A percentile compares a stretch with the other conserved stretches of the same genome.
Evolutionary conservation across 2,797 vertebrate species (phyloP).

Genomic region (Halcyon badia): DNA sequence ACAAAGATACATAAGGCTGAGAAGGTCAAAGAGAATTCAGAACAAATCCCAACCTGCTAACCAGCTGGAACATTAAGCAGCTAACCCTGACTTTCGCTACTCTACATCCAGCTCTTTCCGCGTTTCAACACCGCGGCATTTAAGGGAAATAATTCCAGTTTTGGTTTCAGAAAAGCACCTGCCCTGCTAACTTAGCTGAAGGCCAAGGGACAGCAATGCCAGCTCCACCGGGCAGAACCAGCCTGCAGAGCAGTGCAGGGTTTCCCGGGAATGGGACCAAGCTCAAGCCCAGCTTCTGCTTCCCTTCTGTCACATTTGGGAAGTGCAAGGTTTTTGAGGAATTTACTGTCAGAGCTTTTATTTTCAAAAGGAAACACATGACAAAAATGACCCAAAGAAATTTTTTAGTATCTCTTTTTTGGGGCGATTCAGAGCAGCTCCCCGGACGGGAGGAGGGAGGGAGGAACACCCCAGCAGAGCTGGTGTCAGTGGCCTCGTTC

Average conservation of each 20-base stretch:
- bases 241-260: fast-evolving
- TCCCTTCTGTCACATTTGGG: neutral
- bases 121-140: neutral
- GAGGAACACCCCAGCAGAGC: neutral
- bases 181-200: neutral
- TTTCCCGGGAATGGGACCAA: neutral
- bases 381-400: neutral
- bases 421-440: neutral
- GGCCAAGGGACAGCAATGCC: neutral
- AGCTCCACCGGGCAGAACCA: neutral
- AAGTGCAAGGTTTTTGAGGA: neutral
- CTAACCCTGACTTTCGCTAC: neutral
- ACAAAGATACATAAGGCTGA: fast-evolving
- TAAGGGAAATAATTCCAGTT: neutral
- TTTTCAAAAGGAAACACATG: neutral
- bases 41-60: neutral
- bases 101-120: neutral
- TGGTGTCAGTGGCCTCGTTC: neutral
- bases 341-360: neutral
- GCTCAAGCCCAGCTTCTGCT: neutral
- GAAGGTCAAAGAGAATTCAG: neutral
- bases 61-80: neutral
- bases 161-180: neutral
- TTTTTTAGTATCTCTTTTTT: neutral
- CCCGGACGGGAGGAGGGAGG: neutral